Evolutionary conservation across 1,140 invertebrate species (phyloP).

Genomic region (Neodiprion pinetum): DNA sequence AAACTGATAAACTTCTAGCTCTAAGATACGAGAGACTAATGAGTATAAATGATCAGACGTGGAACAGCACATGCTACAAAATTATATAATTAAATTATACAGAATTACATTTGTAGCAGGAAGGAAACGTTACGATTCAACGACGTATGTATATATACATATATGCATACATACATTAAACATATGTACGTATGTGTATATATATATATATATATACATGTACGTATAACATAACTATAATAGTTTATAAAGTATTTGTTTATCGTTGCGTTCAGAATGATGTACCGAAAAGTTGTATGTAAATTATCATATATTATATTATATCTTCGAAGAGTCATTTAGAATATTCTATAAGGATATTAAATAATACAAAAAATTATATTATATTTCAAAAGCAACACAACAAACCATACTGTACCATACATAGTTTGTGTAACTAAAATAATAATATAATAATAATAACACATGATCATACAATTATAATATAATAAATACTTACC

Average conservation of each 20-base stretch:
- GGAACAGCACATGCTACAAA: too few relatives aligned
- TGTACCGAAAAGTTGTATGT: constrained; percentile 48
- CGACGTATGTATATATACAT: too few relatives aligned
- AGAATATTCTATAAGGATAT: constrained; percentile 45
- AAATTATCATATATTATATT: constrained; percentile 47
- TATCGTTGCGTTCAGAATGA: constrained; percentile 47
- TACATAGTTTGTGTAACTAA: constrained; percentile 45
- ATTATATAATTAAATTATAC: too few relatives aligned
- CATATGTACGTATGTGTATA: too few relatives aligned
- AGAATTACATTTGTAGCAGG: too few relatives aligned
- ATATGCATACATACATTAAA: too few relatives aligned
- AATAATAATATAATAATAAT: constrained; percentile 37
- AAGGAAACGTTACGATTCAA: too few relatives aligned
- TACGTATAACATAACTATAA: too few relatives aligned
- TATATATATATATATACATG: too few relatives aligned
- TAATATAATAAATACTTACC: constrained; percentile 50
- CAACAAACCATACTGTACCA: constrained; percentile 41
- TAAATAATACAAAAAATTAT: constrained; percentile 26
- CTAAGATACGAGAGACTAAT: constrained; percentile 19
- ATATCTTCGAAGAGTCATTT: constrained; percentile 48
- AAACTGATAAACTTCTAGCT: constrained; percentile 26
- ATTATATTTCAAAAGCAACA: constrained; percentile 31
- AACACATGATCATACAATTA: constrained; percentile 39
- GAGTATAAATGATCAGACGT: constrained; percentile 5
- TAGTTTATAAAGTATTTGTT: constrained; percentile 35